Evolutionary conservation across 2,797 vertebrate species (phyloP).

Genomic region (Numenius phaeopus): DNA sequence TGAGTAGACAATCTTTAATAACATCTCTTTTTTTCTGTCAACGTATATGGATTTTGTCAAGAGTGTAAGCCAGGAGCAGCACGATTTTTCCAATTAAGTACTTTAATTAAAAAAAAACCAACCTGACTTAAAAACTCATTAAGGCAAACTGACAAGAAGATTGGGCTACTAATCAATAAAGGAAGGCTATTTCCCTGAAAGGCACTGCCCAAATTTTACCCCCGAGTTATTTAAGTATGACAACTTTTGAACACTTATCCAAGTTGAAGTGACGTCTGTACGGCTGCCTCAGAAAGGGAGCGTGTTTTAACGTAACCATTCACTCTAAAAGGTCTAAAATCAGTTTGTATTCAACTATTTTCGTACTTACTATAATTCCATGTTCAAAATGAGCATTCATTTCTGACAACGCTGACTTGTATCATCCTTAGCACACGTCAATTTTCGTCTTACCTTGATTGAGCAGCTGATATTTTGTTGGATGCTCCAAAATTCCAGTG

Average conservation of each 20-base stretch:
- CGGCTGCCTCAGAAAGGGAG: not conserved
- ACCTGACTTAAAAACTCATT: not conserved
- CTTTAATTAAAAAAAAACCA: not conserved
- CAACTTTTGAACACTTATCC: not conserved
- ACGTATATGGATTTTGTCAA: not conserved
- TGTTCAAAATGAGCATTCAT: not conserved
- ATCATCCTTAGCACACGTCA: not conserved
- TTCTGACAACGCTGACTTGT: constrained; percentile 9
- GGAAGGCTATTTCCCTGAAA: not conserved
- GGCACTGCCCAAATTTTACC: not conserved
- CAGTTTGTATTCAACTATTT: not conserved
- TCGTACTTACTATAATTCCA: not conserved
- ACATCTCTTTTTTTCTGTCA: not conserved
- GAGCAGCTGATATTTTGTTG: constrained; percentile 28
- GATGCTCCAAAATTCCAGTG: constrained; percentile 47
- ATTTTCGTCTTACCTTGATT: constrained; percentile 41
- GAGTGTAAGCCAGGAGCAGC: not conserved
- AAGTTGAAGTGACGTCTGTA: not conserved
- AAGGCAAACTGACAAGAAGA: not conserved
- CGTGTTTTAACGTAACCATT: accelerated
- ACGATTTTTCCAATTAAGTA: not conserved
- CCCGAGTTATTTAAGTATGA: not conserved
- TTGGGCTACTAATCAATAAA: not conserved
- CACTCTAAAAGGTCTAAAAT: not conserved
- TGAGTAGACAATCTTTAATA: not conserved